Evolutionary conservation across 2,113 vertebrate species (phyloP), one percentile per base, ranked within the genome.

Genomic region (Hepsetus odoe): DNA sequence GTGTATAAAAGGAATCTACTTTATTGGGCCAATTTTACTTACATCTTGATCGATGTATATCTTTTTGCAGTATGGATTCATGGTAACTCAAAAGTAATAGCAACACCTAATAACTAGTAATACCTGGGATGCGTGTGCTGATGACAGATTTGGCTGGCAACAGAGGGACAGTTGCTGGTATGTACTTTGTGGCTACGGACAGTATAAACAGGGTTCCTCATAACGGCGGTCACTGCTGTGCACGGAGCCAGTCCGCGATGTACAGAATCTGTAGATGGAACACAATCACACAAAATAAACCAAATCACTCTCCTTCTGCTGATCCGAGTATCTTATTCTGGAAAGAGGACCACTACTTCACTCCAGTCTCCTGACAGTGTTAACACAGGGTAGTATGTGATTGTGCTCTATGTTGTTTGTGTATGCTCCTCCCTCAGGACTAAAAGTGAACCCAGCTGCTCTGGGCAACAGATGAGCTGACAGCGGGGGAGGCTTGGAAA

Each of bases 141-240:
- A 86, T 94, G 93, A 84, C 93, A 94, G 67, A 92, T 91, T 83
- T 97, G 96, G 62, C 94, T 95, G 86, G 94, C 89, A 0, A 95
- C 92, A 3, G 96, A 94, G 0, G 95, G 95, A 80, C 95, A 97
- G 84, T 95, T 96, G 88, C 90, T 95, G 80, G 93, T 93, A 46
- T 95, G 95, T 16, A 98, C 91, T 79, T 95, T 91, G 81, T 96
- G 97, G 83, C 96, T 98, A 88, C 96, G 95, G 40, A 96, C 96
- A 0, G 96, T 98, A 90, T 97, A 98, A 83, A 98, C 88, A 1
- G 96, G 97, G 79, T 97, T 98, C 88, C 96, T 94, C 94, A 98
- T 95, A 86, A 98, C 94, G 18, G 97, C 96, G 24, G 96, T 98
- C 83, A 97, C 94, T 6, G 96, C 95, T 28, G 96, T 93, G 81